Percentiles rank a stretch among this genome's conserved stretches.
Evolutionary conservation across 2,888 invertebrate species (phyloP).

Genomic region (Oxytorus armatus): DNA sequence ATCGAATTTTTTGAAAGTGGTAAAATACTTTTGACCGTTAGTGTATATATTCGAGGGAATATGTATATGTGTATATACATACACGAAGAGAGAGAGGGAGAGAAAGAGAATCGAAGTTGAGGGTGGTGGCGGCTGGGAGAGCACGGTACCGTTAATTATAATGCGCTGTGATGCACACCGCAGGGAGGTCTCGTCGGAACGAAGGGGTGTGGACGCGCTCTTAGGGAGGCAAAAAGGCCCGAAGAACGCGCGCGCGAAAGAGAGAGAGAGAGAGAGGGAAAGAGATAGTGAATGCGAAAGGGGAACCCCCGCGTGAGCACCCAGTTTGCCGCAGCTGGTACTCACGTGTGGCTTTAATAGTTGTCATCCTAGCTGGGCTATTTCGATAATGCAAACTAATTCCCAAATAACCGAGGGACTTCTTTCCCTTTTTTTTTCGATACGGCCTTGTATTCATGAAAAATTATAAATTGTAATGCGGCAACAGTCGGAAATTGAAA

Average conservation of each 20-base stretch:
- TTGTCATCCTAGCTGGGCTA: constrained; percentile 77
- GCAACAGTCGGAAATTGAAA: constrained; percentile 57
- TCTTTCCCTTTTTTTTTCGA: background rate
- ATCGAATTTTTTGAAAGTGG: background rate
- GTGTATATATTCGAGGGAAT: background rate
- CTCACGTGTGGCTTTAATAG: constrained; percentile 72
- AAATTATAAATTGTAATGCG: constrained; percentile 42
- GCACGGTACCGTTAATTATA: constrained; percentile 72
- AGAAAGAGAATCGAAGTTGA: constrained; percentile 61
- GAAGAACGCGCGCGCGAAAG: constrained; percentile 24
- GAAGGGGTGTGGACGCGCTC: constrained; percentile 21
- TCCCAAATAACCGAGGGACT: constrained; percentile 45
- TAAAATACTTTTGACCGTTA: constrained; percentile 10
- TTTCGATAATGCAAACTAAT: constrained; percentile 78
- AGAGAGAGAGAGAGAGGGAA: constrained; percentile 8
- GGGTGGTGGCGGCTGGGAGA: constrained; percentile 70
- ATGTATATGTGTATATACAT: background rate
- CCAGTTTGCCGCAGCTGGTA: constrained; percentile 74
- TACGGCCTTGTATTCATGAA: background rate
- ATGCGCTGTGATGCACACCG: constrained; percentile 69
- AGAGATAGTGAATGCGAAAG: constrained; percentile 16
- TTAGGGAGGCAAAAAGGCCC: constrained; percentile 24
- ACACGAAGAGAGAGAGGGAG: background rate
- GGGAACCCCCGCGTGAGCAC: constrained; percentile 43
- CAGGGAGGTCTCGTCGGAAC: constrained; percentile 39